A percentile compares a stretch with the other conserved stretches of the same genome.
These are phyloP conservation scores for Mesoligia furuncula DNA, from an alignment of 2,888 invertebrate species.

Conservation along the genomic window DNA sequence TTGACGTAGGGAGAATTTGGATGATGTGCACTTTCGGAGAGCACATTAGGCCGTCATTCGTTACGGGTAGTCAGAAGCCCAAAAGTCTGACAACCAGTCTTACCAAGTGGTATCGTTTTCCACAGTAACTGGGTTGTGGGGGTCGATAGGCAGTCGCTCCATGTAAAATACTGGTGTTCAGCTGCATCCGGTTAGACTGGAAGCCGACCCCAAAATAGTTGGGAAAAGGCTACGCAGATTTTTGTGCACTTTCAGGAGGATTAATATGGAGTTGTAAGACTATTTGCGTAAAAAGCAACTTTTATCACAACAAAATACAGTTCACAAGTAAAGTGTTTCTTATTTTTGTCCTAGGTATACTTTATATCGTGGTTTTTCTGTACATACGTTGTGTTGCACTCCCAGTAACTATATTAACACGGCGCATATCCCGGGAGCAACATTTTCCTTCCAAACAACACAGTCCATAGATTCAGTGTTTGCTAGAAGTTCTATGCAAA, in stretches of 20 bases:
- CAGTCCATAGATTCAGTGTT: constrained; percentile 54
- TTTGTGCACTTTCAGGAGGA: background rate
- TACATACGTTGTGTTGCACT: background rate
- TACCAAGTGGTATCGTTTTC: background rate
- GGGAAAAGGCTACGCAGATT: background rate
- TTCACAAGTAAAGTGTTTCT: background rate
- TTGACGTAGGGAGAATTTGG: background rate
- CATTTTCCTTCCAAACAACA: constrained; percentile 62
- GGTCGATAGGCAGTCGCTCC: background rate
- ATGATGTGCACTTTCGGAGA: background rate
- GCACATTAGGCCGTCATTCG: background rate
- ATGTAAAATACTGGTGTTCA: too few species aligned
- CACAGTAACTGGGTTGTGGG: background rate
- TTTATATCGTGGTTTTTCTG: constrained; percentile 30
- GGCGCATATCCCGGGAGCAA: constrained; percentile 41
- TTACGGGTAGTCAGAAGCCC: background rate
- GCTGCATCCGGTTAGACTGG: background rate
- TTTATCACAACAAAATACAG: background rate
- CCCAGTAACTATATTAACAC: constrained; percentile 56
- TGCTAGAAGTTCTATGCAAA: constrained; percentile 65
- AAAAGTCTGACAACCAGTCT: background rate
- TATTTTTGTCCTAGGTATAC: background rate
- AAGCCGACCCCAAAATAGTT: background rate
- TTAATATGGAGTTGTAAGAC: background rate
- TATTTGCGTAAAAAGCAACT: background rate